Evolutionary conservation across 2,888 invertebrate genomes (phyloP).

Genomic region (Thera britannica): DNA sequence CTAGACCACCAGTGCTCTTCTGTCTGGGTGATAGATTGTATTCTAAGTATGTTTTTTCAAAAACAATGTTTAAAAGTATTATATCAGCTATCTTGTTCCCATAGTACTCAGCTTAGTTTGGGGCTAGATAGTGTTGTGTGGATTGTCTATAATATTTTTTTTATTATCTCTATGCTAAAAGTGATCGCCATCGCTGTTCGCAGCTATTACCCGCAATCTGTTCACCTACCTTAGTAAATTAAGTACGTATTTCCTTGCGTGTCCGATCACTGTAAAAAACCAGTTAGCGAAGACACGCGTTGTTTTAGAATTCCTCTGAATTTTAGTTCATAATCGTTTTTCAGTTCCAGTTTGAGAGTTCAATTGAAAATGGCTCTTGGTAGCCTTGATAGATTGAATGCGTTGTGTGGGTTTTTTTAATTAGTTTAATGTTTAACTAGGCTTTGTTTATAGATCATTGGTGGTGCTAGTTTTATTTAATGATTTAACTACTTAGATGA

Average conservation of each 20-base stretch:
- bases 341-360: constrained; percentile 2
- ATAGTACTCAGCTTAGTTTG: no score
- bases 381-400: constrained; percentile 17
- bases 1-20: no score
- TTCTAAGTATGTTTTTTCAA: no score
- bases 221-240: background rate
- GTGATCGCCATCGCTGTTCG: no score
- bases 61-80: no score
- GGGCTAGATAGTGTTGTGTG: no score
- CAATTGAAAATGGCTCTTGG: constrained; percentile 13
- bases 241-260: constrained; percentile 7
- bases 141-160: no score
- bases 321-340: constrained; percentile 2
- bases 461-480: background rate
- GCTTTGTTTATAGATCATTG: background rate
- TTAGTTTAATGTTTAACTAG: constrained; percentile 1
- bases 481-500: no score
- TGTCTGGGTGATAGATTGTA: no score
- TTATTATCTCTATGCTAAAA: no score
- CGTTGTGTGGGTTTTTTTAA: constrained; percentile 3
- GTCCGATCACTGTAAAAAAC: constrained; percentile 8
- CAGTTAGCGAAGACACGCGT: constrained; percentile 14
- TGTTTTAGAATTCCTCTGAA: background rate
- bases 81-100: no score
- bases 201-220: no score